Evolutionary conservation across 2,113 vertebrate genomes (phyloP).

Genomic region (Amphiprion percula): DNA sequence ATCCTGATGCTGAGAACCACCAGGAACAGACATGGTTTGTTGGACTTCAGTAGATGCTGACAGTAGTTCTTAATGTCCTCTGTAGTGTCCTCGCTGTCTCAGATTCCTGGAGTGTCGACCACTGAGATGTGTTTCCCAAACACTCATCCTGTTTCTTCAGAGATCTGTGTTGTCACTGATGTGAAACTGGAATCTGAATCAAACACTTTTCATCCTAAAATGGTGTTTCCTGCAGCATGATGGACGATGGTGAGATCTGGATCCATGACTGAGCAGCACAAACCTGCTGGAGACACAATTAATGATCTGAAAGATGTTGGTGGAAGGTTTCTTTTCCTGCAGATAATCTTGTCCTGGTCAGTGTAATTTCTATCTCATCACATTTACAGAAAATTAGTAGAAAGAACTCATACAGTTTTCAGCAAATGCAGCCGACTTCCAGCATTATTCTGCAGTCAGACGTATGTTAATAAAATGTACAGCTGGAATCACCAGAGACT

Average conservation of each 20-base stretch:
- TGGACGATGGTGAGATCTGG: neutral
- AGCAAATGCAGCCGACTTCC: too few species aligned
- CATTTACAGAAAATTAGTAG: too few species aligned
- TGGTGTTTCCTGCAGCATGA: neutral
- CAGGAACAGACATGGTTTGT: neutral
- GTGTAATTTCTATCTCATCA: too few species aligned
- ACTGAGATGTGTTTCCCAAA: neutral
- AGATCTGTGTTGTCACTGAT: neutral
- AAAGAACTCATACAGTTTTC: too few species aligned
- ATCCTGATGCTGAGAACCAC: neutral
- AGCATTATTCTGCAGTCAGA: too few species aligned
- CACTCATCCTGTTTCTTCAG: neutral
- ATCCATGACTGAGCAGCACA: too few species aligned
- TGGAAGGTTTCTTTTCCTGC: too few species aligned
- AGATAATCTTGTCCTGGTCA: too few species aligned
- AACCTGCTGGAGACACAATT: too few species aligned
- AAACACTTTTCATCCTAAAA: neutral
- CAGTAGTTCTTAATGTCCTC: neutral
- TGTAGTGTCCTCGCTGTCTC: neutral
- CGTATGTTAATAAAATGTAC: too few species aligned
- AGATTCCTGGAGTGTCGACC: constrained; percentile 5
- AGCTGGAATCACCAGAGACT: too few species aligned
- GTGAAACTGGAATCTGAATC: neutral
- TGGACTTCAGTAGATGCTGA: neutral
- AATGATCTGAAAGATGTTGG: too few species aligned